Percentiles rank a stretch among this genome's conserved stretches.
Evolutionary conservation across 2,113 vertebrate genomes (phyloP).

Genomic region (Cercocebus atys): DNA sequence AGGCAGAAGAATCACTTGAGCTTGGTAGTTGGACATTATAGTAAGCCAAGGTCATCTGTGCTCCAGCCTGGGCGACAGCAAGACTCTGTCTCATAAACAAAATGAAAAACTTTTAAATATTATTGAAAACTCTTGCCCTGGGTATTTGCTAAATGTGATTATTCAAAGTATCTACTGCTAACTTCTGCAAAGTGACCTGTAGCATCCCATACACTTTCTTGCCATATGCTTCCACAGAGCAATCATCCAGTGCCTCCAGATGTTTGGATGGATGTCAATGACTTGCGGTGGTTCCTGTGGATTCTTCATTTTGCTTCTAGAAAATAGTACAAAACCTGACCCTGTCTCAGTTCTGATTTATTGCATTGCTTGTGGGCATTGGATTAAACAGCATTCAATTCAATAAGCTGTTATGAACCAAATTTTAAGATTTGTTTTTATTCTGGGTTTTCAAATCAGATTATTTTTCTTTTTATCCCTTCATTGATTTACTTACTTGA

Average conservation of each 20-base stretch:
- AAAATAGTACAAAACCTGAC: background rate
- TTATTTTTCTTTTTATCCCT: background rate
- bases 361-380: background rate
- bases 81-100: no score
- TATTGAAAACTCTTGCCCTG: background rate
- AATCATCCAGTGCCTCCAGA: background rate
- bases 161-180: background rate
- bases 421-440: conserved; percentile 24
- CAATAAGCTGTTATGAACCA: background rate
- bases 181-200: background rate
- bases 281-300: background rate
- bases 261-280: background rate
- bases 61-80: no score
- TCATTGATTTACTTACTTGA: background rate
- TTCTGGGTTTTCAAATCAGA: background rate
- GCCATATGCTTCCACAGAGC: background rate
- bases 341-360: background rate
- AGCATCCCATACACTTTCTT: background rate
- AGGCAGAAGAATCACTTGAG: no score
- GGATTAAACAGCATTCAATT: background rate
- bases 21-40: no score
- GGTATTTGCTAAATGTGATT: background rate
- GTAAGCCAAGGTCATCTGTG: no score
- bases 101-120: background rate
- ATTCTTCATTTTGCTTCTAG: conserved; percentile 32